phyloP scores from a whole-genome alignment of 2,888 invertebrate species.

The Drosophila kanekoi region DNA sequence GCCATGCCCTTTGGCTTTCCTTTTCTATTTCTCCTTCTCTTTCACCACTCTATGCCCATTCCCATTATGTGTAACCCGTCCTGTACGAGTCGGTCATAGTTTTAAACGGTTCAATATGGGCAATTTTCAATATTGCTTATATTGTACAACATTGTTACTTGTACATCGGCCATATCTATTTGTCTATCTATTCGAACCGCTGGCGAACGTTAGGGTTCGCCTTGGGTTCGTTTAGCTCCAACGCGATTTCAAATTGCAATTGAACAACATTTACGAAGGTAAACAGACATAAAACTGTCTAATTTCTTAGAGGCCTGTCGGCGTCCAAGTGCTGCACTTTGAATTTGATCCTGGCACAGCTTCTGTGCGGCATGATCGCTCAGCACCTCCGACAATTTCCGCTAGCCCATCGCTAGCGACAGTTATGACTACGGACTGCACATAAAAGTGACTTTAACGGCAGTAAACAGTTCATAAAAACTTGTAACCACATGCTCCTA shows the following conservation, averaged over 20 bases:
- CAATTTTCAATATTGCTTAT: conserved; percentile 51
- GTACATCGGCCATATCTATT: conserved; percentile 7
- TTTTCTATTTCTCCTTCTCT: conserved; percentile 21
- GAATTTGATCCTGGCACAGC: conserved; percentile 72
- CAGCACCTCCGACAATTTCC: conserved; percentile 72
- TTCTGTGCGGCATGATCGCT: conserved; percentile 60
- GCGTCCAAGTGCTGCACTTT: conserved; percentile 53
- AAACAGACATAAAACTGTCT: conserved; percentile 83
- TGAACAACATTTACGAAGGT: conserved; percentile 83
- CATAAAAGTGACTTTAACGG: conserved; percentile 80
- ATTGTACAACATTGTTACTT: conserved; percentile 11
- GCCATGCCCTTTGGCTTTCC: conserved; percentile 45
- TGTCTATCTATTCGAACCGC: conserved; percentile 2
- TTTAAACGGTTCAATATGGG: conserved; percentile 68
- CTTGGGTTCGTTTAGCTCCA: conserved; percentile 3
- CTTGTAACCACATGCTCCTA: conserved; percentile 45
- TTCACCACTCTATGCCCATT: neutral
- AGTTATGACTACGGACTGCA: conserved; percentile 71
- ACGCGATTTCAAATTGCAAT: conserved; percentile 59
- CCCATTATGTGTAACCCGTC: neutral
- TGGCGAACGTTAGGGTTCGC: conserved; percentile 9
- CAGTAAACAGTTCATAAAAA: conserved; percentile 79
- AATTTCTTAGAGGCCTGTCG: conserved; percentile 39
- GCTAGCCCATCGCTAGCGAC: conserved; percentile 67
- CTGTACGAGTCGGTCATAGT: conserved; percentile 60